Evolutionary conservation across 2,797 vertebrate genomes (phyloP).

Genomic region (Hephaestus fuliginosus): DNA sequence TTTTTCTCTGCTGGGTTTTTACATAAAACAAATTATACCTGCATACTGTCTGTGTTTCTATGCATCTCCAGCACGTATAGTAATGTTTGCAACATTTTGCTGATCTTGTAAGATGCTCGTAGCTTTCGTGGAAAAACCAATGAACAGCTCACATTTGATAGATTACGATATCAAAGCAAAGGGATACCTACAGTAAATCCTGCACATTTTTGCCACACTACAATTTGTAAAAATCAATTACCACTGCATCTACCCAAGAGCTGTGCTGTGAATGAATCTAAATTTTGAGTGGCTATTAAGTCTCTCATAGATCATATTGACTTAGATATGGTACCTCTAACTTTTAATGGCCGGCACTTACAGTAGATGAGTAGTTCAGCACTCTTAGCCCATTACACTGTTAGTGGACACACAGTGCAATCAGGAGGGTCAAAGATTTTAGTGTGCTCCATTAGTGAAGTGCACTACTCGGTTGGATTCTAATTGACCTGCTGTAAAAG

Average conservation of each 20-base stretch:
- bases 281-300: conserved; percentile 79
- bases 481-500: conserved; percentile 84
- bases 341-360: conserved; percentile 83
- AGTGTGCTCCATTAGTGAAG: conserved; percentile 84
- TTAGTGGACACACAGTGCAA: conserved; percentile 83
- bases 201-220: conserved; percentile 33
- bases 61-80: conserved; percentile 3
- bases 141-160: conserved; percentile 55
- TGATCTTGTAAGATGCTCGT: conserved; percentile 58
- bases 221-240: conserved; percentile 78
- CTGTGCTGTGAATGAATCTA: conserved; percentile 67
- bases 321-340: conserved; percentile 81
- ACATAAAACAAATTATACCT: conserved; percentile 59
- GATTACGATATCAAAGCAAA: conserved; percentile 56
- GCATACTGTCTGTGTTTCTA: conserved; percentile 24
- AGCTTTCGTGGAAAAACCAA: conserved; percentile 42
- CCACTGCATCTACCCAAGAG: conserved; percentile 55
- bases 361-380: conserved; percentile 81
- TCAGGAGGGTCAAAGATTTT: conserved; percentile 84
- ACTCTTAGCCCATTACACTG: conserved; percentile 81
- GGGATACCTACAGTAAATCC: conserved; percentile 48
- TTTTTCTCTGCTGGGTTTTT: conserved; percentile 27
- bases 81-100: conserved; percentile 49
- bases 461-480: conserved; percentile 83
- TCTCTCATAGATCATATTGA: conserved; percentile 80